A percentile compares a stretch with the other conserved stretches of the same genome.
These are phyloP conservation scores for Cynopterus sphinx DNA, from an alignment of 2,797 vertebrate species.

Conservation along the genomic window DNA sequence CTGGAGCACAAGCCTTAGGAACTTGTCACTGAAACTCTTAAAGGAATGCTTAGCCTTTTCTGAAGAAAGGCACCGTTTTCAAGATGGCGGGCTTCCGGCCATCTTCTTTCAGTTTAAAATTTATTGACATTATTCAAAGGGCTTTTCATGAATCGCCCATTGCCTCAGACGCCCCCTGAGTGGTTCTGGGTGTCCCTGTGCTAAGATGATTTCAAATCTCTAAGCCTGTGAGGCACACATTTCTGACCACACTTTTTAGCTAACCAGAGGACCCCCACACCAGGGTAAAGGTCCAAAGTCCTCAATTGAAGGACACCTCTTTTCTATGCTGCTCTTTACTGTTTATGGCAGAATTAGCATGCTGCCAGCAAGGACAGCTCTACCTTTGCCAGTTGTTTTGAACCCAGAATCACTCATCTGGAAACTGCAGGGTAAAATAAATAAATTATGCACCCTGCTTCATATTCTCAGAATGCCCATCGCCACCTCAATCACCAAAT, in stretches of 20 bases:
- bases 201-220: neutral
- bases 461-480: neutral
- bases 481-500: neutral
- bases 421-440: slow-evolving; percentile 37
- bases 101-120: neutral
- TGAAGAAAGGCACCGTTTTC: slow-evolving; percentile 3
- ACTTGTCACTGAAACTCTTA: neutral
- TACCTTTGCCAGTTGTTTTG: slow-evolving; percentile 24
- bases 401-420: slow-evolving; percentile 55
- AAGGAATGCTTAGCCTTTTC: neutral
- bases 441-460: neutral
- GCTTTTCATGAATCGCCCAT: neutral
- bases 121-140: neutral
- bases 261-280: neutral
- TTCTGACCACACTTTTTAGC: neutral
- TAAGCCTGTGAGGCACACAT: neutral
- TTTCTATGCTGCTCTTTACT: neutral
- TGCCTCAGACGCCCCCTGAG: neutral
- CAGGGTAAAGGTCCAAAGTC: neutral
- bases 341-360: slow-evolving; percentile 46
- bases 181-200: neutral
- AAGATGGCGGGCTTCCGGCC: neutral
- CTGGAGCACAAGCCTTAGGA: neutral
- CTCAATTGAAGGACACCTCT: neutral
- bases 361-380: neutral